Evolutionary conservation across 2,888 invertebrate genomes (phyloP).

Genomic region (Drosophila picticornis): DNA sequence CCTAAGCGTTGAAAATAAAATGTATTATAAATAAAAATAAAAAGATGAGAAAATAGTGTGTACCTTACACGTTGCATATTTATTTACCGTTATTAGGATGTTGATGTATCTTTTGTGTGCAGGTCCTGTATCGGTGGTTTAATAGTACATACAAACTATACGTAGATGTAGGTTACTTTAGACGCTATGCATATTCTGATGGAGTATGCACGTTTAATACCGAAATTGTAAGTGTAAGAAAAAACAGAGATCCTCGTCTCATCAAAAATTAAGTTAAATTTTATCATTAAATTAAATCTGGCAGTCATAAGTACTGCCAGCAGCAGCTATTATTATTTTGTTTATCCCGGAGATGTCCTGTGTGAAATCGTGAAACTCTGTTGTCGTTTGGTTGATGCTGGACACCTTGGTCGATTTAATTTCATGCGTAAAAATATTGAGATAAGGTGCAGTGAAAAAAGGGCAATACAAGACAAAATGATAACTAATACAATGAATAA

Average conservation of each 20-base stretch:
- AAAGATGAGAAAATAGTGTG: background rate
- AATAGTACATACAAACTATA: constrained; percentile 21
- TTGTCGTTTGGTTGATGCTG: background rate
- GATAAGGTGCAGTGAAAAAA: background rate
- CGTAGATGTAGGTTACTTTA: constrained; percentile 14
- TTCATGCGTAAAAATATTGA: background rate
- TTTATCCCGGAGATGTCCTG: background rate
- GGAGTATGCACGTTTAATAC: background rate
- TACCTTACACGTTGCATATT: background rate
- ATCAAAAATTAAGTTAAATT: background rate
- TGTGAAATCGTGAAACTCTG: background rate
- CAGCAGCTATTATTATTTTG: background rate
- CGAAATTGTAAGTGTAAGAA: constrained; percentile 1
- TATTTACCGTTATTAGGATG: constrained; percentile 5
- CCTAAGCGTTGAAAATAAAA: background rate
- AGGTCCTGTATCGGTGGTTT: constrained; percentile 35
- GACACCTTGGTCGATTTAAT: background rate
- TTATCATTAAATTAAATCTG: background rate
- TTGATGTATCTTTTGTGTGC: constrained; percentile 12
- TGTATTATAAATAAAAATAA: background rate
- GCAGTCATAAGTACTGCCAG: background rate
- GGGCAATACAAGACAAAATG: background rate
- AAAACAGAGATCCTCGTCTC: background rate
- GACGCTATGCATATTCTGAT: background rate
- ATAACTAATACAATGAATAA: background rate